A percentile compares a stretch with the other conserved stretches of the same genome.
phyloP scores from a whole-genome alignment of 2,888 invertebrate genomes.

The Taphrorychus bicolor region DNA sequence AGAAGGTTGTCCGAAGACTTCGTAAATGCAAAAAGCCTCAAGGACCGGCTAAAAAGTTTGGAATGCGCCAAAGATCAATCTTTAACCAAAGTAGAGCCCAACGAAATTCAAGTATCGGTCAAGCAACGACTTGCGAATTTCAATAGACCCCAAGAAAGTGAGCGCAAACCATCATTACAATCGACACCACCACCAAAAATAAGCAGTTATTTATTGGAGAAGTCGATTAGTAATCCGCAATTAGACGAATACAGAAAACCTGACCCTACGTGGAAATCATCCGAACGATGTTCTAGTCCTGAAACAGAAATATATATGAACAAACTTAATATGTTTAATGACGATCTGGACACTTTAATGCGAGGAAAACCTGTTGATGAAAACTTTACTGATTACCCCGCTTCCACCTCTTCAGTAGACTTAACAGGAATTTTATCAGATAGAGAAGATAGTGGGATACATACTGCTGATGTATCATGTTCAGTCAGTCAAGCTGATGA shows the following conservation, averaged over 20 bases:
- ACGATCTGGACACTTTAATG: conserved; percentile 59
- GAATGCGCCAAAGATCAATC: conserved; percentile 70
- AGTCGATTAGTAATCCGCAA: conserved; percentile 44
- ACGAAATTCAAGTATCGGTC: conserved; percentile 48
- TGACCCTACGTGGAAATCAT: conserved; percentile 36
- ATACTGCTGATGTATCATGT: conserved; percentile 80
- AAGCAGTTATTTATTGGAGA: conserved; percentile 50
- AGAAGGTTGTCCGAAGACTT: conserved; percentile 70
- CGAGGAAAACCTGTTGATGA: conserved; percentile 47
- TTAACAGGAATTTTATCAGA: conserved; percentile 67
- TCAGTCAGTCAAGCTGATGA: conserved; percentile 78
- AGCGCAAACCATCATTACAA: conserved; percentile 30
- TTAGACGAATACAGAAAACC: conserved; percentile 44
- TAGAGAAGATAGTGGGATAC: conserved; percentile 81
- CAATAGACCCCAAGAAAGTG: conserved; percentile 44
- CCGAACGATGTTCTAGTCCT: conserved; percentile 62
- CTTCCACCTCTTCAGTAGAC: conserved; percentile 66
- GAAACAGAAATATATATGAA: conserved; percentile 63
- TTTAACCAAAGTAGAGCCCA: conserved; percentile 46
- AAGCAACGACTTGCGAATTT: conserved; percentile 49
- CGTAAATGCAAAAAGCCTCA: conserved; percentile 72
- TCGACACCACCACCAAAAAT: conserved; percentile 46
- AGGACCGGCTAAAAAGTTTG: conserved; percentile 74
- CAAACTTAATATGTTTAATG: conserved; percentile 55
- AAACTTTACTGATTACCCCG: conserved; percentile 66